A percentile compares a stretch with the other conserved stretches of the same genome.
Conservation (phyloP, 2,113 vertebrate species). For the Uropsilus gracilis region DNA sequence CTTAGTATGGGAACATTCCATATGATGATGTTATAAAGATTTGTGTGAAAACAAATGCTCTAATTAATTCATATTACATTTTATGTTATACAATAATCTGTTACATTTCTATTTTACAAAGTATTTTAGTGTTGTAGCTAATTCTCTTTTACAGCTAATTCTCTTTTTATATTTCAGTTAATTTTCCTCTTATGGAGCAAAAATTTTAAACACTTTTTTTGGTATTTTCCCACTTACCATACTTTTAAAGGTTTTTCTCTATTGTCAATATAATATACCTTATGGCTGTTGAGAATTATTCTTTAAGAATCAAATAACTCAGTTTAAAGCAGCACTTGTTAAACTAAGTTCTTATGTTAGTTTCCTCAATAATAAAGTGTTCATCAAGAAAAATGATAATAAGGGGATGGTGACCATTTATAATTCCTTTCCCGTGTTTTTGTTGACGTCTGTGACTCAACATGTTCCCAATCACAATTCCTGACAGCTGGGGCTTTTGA, state of each 20-base stretch:
- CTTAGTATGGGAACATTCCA: neutral
- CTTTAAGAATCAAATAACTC: neutral
- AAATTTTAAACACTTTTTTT: neutral
- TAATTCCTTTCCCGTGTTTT: neutral
- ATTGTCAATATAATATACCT: neutral
- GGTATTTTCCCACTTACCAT: neutral
- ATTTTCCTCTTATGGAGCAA: neutral
- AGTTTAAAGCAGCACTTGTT: neutral
- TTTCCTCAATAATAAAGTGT: constrained; percentile 29
- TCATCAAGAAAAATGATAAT: constrained; percentile 19
- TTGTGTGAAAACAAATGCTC: neutral
- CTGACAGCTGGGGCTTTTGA: neutral
- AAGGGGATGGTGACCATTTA: neutral
- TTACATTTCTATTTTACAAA: neutral
- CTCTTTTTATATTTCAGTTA: neutral
- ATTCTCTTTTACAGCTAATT: neutral
- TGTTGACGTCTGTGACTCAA: neutral
- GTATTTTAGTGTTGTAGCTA: neutral
- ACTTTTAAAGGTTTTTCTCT: neutral
- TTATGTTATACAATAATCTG: neutral
- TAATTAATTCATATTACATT: neutral
- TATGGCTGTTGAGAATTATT: neutral
- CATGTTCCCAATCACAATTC: neutral
- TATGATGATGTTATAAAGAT: neutral
- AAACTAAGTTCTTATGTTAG: neutral